These are phyloP conservation scores for Drosophila pegasa DNA, from an alignment of 2,888 invertebrate species.

Conservation along the genomic window DNA sequence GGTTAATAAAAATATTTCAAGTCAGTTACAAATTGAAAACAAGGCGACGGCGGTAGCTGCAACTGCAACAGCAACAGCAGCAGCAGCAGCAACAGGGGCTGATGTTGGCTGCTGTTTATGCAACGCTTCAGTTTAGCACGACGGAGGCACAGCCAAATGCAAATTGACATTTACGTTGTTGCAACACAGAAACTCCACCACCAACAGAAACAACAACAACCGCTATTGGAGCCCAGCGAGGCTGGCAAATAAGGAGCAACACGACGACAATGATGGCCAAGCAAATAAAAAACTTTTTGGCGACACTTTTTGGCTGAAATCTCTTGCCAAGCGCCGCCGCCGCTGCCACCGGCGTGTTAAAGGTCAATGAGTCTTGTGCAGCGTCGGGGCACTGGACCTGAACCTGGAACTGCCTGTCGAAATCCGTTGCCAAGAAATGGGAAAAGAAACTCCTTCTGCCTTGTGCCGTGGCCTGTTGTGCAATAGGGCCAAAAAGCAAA, in stretches of 20 bases:
- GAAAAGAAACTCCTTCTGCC: conserved; percentile 25
- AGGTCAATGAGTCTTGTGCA: conserved; percentile 73
- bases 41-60: conserved; percentile 43
- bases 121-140: conserved; percentile 71
- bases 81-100: conserved; percentile 37
- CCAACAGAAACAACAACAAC: conserved; percentile 39
- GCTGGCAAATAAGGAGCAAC: conserved; percentile 80
- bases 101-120: conserved; percentile 67
- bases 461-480: conserved; percentile 37
- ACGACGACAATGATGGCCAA: conserved; percentile 67
- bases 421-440: conserved; percentile 39
- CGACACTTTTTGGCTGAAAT: conserved; percentile 68
- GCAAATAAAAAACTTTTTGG: conserved; percentile 49
- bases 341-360: conserved; percentile 54
- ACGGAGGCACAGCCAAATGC: conserved; percentile 67
- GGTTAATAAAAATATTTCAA: conserved; percentile 81
- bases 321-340: conserved; percentile 43
- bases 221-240: conserved; percentile 39
- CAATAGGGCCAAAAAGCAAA: conserved; percentile 49
- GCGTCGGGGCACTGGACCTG: conserved; percentile 72
- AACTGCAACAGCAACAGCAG: conserved; percentile 40
- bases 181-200: conserved; percentile 57
- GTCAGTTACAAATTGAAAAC: conserved; percentile 78
- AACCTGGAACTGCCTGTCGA: conserved; percentile 66
- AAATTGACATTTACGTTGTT: conserved; percentile 80